Evolutionary conservation across 2,888 invertebrate genomes (phyloP).

Genomic region (Aricia artaxerxes): DNA sequence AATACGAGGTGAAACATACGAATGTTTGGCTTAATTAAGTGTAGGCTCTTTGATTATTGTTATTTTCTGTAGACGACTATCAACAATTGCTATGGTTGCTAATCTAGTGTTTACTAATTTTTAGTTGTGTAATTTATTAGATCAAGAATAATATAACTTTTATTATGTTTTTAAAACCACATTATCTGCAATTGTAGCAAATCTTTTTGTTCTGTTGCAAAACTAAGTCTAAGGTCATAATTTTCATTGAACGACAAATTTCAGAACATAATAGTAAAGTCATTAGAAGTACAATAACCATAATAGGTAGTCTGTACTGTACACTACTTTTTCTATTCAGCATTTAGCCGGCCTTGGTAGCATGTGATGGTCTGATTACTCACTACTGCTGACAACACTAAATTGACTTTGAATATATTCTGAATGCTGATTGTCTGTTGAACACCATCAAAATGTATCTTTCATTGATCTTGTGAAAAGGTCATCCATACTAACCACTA

Average conservation of each 20-base stretch:
- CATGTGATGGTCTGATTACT: neutral
- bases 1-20: neutral
- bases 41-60: neutral
- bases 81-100: neutral
- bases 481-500: neutral
- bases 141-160: neutral
- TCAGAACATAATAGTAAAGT: constrained; percentile 16
- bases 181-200: constrained; percentile 10
- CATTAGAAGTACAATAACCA: constrained; percentile 13
- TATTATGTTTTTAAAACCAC: constrained; percentile 15
- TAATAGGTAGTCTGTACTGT: neutral
- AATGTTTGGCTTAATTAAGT: neutral
- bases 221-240: constrained; percentile 22
- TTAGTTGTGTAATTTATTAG: neutral
- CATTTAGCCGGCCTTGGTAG: constrained; percentile 7
- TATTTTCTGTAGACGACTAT: neutral
- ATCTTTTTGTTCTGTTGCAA: constrained; percentile 1
- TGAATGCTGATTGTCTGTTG: neutral
- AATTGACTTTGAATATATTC: neutral
- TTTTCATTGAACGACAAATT: constrained; percentile 26
- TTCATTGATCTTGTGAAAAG: neutral
- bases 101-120: neutral
- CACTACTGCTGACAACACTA: neutral
- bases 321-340: constrained; percentile 4
- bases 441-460: neutral